Percentiles rank a stretch among this genome's conserved stretches.
These are phyloP conservation scores for Elysia chlorotica DNA, from an alignment of 1,140 invertebrate species.

Conservation along the genomic window DNA sequence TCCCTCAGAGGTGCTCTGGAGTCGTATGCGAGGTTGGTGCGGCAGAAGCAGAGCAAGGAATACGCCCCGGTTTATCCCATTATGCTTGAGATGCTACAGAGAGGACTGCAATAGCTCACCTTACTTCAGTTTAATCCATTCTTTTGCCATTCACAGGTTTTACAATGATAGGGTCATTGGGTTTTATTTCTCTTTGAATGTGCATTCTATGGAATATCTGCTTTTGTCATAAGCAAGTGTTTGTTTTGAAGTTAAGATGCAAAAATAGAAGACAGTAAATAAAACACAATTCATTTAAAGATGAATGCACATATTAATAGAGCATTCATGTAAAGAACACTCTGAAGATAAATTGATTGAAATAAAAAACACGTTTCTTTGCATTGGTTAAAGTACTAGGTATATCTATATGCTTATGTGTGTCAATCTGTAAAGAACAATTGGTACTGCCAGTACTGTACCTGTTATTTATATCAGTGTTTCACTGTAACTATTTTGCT, in stretches of 20 bases:
- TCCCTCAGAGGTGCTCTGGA: conserved; percentile 67
- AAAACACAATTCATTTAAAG: background rate
- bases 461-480: no score
- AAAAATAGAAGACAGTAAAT: background rate
- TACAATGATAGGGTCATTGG: background rate
- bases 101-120: conserved; percentile 47
- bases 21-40: conserved; percentile 71
- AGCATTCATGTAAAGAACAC: no score
- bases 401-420: no score
- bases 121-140: background rate
- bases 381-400: no score
- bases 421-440: no score
- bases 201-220: background rate
- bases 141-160: no score
- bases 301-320: no score
- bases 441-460: no score
- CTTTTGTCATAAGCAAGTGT: background rate
- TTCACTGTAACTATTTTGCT: no score
- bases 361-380: no score
- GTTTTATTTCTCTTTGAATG: background rate
- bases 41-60: conserved; percentile 66
- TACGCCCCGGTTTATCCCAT: conserved; percentile 71
- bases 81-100: conserved; percentile 67
- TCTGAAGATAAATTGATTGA: no score
- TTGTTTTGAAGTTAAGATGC: background rate